Base-by-base conservation (phyloP, 2,797 vertebrate genomes). In the Limosa lapponica region DNA sequence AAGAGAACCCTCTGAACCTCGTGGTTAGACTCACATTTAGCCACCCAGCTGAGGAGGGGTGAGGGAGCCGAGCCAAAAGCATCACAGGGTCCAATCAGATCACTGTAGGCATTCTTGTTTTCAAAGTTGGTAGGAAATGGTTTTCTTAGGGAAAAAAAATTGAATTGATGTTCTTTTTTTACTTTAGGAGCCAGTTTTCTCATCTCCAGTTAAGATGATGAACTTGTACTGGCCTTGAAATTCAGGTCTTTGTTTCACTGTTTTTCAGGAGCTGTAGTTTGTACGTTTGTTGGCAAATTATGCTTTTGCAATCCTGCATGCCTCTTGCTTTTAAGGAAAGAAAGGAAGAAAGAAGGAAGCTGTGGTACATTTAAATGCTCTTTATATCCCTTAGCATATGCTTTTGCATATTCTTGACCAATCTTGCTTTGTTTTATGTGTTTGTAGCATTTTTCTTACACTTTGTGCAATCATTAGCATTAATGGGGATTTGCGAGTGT, bases 31-130 rank as follows among this genome's bases (percentile, higher is more conserved):
- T 82, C 80, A 32, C 70, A 87, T 95, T 92, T 91, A 95, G 87
- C 90, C 92, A 78, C 7, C 27, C 81, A 96, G 91, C 94, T 72
- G 62, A 90, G 94, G 94, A 95, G 69, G 71, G 95, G 70, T 62
- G 82, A 94, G 89, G 91, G 89, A 96, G 36, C 89, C 13, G 27
- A 96, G 96, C 96, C 96, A 97, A 96, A 97, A 97, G 93, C 88
- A 78, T 96, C 95, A 94, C 66, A 78, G 70, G 94, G 73, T 91
- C 93, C 93, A 91, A 8, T 92, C 78, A 75, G 96, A 95, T 95
- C 89, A 48, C 75, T 94, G 84, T 79, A 94, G 73, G 92, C 73
- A 85, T 93, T 96, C 84, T 70, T 94, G 82, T 96, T 96, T 96
- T 96, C 51, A 32, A 65, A 97, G 92, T 85, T 96, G 86, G 75